Conservation (phyloP, 2,888 invertebrate genomes). For the Brenthis ino region DNA sequence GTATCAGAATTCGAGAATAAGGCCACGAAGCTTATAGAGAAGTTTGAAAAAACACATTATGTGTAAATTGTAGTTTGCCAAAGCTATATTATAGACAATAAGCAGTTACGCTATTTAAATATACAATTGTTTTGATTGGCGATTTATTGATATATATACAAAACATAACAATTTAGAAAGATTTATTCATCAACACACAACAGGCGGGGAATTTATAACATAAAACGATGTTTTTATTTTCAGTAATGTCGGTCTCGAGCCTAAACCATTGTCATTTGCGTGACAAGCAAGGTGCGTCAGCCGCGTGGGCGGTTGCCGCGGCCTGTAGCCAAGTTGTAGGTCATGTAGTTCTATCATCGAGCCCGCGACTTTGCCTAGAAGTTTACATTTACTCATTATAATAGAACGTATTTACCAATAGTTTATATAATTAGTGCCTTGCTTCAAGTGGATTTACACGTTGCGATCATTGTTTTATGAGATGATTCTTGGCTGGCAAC, state of each 20-base stretch:
- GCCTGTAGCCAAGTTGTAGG: slow-evolving; percentile 41
- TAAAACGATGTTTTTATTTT: slow-evolving; percentile 21
- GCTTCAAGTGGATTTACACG: slow-evolving; percentile 20
- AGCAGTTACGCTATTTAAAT: neutral
- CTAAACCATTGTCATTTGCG: slow-evolving; percentile 41
- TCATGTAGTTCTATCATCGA: slow-evolving; percentile 36
- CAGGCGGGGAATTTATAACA: slow-evolving; percentile 22
- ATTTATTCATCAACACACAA: slow-evolving; percentile 2
- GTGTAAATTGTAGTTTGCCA: no score
- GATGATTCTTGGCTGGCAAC: slow-evolving; percentile 35
- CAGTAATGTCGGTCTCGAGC: slow-evolving; percentile 31
- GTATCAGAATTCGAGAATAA: no score
- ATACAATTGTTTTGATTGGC: neutral
- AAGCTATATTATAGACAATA: no score
- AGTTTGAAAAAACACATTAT: no score
- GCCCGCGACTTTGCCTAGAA: slow-evolving; percentile 20
- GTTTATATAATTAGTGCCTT: slow-evolving; percentile 32
- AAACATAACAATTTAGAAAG: neutral
- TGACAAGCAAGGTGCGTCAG: slow-evolving; percentile 44
- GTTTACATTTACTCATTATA: slow-evolving; percentile 21
- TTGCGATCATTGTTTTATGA: slow-evolving; percentile 36
- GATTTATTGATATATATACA: neutral
- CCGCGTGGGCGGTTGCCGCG: slow-evolving; percentile 40
- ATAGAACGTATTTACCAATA: slow-evolving; percentile 27
- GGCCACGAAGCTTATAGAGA: no score